Evolutionary conservation across 1,140 invertebrate genomes (phyloP), one percentile per base, ranked within the genome.

Genomic region (Pogonomyrmex barbatus): DNA sequence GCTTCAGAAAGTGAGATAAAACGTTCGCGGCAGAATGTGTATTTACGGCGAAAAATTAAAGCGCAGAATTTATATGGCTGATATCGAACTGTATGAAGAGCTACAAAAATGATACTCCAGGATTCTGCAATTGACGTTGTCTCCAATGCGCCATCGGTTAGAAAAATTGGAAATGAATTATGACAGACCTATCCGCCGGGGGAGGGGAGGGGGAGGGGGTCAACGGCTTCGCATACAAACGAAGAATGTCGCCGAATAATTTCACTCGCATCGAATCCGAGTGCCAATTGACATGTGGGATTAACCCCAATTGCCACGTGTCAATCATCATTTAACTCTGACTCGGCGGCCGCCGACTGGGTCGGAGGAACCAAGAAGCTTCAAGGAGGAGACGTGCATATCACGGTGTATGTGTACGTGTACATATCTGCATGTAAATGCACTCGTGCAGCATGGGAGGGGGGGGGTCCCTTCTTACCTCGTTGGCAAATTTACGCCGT

Each of bases 201-300:
- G 24, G 24, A 24, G 24, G 24, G 0, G n/a, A n/a, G n/a, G 24
- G 24, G 24, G 24, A 24, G 24, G 24, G 14, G 42, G 2, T 30
- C 39, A 12, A 56, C 47, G 77, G 45, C 63, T 52, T 67, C 8
- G 36, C 63, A 14, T 54, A 42, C 39, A 60, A 42, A 62, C 47
- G 1, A 81, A 68, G 77, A 54, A 52, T 12, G 60, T 68, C 77
- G 63, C n/a, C 67, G n/a, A 24, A 10, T 24, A 70, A 71, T 81
- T 54, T 81, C 36, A 67, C 36, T 79, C 33, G n/a, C 68, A 58
- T 77, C 84, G 67, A 90, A 90, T 87, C 88, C 83, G 87, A 88
- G 87, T 70, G 62, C 83, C 93, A 93, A 94, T 93, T 94, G 93
- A 93, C 93, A 94, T 90, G 87, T 87, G 91, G 78, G 92, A 89